phyloP scores from a whole-genome alignment of 2,113 vertebrate genomes.

The Turdus rufiventris region DNA sequence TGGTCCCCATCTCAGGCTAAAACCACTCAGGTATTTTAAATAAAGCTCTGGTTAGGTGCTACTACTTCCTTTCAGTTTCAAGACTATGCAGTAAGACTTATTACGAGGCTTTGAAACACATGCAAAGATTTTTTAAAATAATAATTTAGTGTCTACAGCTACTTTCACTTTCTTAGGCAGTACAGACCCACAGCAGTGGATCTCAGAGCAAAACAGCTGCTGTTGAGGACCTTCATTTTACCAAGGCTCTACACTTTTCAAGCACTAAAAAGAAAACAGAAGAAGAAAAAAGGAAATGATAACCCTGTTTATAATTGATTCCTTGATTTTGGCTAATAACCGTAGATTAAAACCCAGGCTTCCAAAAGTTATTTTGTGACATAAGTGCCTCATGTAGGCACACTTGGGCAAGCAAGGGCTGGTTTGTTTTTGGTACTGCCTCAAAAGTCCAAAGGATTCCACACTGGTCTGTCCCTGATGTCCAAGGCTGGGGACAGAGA shows the following conservation, averaged over 20 bases:
- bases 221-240: background rate
- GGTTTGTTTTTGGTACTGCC: background rate
- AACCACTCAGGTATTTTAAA: background rate
- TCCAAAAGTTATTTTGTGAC: background rate
- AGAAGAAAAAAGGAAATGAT: accelerated
- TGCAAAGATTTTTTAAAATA: background rate
- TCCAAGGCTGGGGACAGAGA: background rate
- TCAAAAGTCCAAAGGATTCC: background rate
- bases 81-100: background rate
- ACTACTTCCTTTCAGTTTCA: background rate
- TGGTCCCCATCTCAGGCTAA: background rate
- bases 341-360: background rate
- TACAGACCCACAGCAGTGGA: background rate
- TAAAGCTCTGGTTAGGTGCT: background rate
- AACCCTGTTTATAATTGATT: background rate
- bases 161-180: background rate
- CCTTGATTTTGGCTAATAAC: background rate
- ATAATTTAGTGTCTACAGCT: background rate
- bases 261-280: background rate
- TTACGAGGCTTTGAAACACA: background rate
- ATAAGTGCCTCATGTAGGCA: too few species aligned
- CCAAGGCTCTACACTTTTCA: background rate
- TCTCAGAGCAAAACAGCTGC: background rate
- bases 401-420: background rate
- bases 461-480: background rate